phyloP scores from a whole-genome alignment of 2,797 vertebrate genomes.

The Florisuga fusca region DNA sequence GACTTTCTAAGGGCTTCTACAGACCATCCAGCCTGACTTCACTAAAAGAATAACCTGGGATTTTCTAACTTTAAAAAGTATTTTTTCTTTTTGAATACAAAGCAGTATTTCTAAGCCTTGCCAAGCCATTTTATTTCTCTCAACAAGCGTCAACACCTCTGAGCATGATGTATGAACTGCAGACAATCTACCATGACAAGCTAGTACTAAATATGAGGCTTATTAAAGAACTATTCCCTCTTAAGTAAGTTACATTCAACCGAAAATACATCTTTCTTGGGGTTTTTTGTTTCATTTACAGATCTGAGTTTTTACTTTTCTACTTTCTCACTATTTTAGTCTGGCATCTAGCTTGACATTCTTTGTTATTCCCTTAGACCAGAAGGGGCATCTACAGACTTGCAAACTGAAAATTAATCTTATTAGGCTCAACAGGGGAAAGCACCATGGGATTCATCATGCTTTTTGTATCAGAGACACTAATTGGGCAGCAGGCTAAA shows the following conservation, averaged over 20 bases:
- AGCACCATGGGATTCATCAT: not conserved
- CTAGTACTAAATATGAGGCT: not conserved
- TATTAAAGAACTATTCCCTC: not conserved
- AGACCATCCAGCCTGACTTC: not conserved
- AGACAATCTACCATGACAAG: rapidly evolving
- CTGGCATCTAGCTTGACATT: not conserved
- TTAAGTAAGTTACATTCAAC: not conserved
- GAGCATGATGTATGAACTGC: not conserved
- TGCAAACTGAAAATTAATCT: not conserved
- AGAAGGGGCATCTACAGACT: not conserved
- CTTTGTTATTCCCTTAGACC: not conserved
- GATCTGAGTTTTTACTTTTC: not conserved
- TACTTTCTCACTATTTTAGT: not conserved
- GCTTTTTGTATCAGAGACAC: not conserved
- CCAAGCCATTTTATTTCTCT: not conserved
- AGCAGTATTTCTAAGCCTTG: not conserved
- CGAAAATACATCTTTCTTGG: not conserved
- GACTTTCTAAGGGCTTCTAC: not conserved
- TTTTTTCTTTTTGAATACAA: not conserved
- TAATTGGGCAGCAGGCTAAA: conserved; percentile 40
- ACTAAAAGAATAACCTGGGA: rapidly evolving
- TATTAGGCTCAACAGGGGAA: not conserved
- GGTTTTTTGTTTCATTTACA: not conserved
- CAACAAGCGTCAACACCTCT: not conserved
- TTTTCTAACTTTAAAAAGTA: not conserved